Conservation (phyloP, 2,797 vertebrate genomes). For the Micrastur ruficollis region DNA sequence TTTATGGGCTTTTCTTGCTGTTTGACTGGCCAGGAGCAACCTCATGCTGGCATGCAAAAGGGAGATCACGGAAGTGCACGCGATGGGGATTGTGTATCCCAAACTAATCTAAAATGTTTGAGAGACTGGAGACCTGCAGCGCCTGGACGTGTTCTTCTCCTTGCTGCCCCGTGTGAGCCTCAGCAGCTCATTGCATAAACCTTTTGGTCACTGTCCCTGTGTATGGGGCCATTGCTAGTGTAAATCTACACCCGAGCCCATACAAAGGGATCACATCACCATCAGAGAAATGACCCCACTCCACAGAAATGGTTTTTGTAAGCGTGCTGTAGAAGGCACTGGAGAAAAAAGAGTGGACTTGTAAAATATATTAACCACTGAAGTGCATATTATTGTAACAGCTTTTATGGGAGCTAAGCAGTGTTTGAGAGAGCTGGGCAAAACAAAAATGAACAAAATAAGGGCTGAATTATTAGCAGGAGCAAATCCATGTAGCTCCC, state of each 20-base stretch:
- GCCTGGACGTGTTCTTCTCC: background rate
- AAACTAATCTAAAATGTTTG: background rate
- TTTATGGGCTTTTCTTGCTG: background rate
- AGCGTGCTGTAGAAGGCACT: background rate
- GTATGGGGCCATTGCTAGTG: no score
- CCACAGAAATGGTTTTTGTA: background rate
- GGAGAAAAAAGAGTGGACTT: background rate
- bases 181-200: background rate
- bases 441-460: background rate
- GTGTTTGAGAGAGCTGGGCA: background rate
- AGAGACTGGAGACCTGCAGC: background rate
- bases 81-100: background rate
- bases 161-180: background rate
- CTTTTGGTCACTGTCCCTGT: background rate
- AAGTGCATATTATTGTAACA: background rate
- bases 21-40: background rate
- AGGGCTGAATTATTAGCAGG: background rate
- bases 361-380: background rate
- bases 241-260: background rate
- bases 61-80: background rate
- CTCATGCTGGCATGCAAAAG: background rate
- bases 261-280: background rate
- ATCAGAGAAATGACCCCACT: background rate
- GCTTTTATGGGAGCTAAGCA: background rate
- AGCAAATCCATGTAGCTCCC: background rate